These are phyloP conservation scores for Zosterops pallidus DNA, from an alignment of 2,113 vertebrate species.

Conservation along the genomic window DNA sequence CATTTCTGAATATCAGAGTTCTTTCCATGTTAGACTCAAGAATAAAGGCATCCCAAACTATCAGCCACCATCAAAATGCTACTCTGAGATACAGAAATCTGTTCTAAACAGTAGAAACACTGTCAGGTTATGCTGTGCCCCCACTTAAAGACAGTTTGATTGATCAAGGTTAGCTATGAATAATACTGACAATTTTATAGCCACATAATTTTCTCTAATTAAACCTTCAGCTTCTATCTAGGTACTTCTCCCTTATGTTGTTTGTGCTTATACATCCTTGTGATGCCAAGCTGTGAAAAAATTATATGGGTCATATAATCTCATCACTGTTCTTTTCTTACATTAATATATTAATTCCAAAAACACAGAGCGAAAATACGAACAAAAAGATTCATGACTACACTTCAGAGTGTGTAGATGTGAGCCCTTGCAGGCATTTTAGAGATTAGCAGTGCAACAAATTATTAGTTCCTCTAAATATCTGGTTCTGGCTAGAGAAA, in stretches of 20 bases:
- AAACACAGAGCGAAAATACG: neutral
- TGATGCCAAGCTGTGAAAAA: neutral
- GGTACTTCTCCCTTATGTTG: neutral
- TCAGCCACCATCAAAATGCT: neutral
- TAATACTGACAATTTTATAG: slow-evolving; percentile 16
- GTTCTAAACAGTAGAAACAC: neutral
- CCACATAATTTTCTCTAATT: slow-evolving; percentile 23
- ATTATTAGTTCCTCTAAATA: slow-evolving; percentile 25
- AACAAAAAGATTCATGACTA: neutral
- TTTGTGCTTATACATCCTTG: slow-evolving; percentile 19
- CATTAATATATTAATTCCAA: neutral
- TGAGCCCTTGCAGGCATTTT: neutral
- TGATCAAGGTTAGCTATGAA: slow-evolving; percentile 36
- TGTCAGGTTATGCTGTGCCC: neutral
- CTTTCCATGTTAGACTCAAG: neutral
- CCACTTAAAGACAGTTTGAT: neutral
- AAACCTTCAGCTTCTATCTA: neutral
- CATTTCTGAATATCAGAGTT: neutral
- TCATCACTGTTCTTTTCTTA: neutral
- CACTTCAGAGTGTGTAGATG: neutral
- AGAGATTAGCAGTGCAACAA: neutral
- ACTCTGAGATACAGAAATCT: neutral
- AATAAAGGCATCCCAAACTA: neutral
- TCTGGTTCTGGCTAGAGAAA: slow-evolving; percentile 31
- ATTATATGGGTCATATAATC: neutral